These are phyloP conservation scores for Amphilophus citrinellus DNA, from an alignment of 2,113 vertebrate species.

Conservation along the genomic window DNA sequence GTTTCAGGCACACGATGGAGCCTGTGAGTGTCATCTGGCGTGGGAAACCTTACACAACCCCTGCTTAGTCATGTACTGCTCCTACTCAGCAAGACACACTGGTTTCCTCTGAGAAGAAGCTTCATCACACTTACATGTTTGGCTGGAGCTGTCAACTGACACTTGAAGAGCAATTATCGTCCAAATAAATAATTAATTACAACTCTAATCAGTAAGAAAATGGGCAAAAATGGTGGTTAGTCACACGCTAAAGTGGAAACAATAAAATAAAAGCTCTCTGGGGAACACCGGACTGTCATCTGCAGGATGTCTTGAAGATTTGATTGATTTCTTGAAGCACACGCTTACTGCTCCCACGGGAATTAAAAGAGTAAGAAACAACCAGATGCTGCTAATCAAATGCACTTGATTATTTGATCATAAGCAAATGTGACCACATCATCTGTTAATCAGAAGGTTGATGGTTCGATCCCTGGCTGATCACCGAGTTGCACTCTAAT, in stretches of 20 bases:
- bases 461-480: no score
- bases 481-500: no score
- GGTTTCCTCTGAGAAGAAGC: constrained; percentile 25
- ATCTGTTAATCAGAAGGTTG: no score
- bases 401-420: no score
- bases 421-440: no score
- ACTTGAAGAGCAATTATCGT: background rate
- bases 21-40: constrained; percentile 54
- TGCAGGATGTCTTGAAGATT: no score
- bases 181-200: constrained; percentile 2
- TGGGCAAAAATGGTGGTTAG: background rate
- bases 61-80: constrained; percentile 63
- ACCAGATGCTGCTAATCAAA: no score
- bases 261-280: background rate
- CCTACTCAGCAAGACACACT: constrained; percentile 54
- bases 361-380: no score
- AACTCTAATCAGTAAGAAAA: background rate
- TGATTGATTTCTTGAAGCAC: background rate
- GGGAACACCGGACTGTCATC: background rate
- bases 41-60: constrained; percentile 71
- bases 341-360: no score
- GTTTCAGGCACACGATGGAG: constrained; percentile 49
- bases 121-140: constrained; percentile 11
- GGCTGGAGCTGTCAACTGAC: background rate
- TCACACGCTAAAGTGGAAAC: background rate